A percentile compares a stretch with the other conserved stretches of the same genome.
phyloP scores from a whole-genome alignment of 92 coral and sea anemone genomes.

The Blastomussa wellsi region DNA sequence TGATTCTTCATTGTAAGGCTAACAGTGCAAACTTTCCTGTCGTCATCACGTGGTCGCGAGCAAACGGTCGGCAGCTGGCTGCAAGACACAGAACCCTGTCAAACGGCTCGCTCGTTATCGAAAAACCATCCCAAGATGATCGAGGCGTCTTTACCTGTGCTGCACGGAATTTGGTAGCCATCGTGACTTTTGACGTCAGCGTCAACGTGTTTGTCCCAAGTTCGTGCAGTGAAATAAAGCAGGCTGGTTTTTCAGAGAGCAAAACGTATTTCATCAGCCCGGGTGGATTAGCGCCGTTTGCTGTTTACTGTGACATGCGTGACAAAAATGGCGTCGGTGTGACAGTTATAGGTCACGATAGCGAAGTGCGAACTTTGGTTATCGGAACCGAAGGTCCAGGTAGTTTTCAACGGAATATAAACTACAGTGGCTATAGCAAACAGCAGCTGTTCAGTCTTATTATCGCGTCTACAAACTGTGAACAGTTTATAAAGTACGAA shows the following conservation, averaged over 20 bases:
- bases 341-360: conserved; percentile 55
- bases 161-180: conserved; percentile 24
- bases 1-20: conserved; percentile 38
- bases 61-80: background rate
- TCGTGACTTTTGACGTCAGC: background rate
- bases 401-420: conserved; percentile 1
- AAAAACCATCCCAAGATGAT: conserved; percentile 12
- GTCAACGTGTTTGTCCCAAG: background rate
- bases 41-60: conserved; percentile 27
- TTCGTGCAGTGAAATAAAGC: conserved; percentile 9
- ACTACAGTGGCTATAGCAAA: conserved; percentile 13
- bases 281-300: background rate
- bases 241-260: conserved; percentile 21
- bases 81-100: conserved; percentile 11
- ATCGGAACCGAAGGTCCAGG: background rate
- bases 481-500: conserved; percentile 42
- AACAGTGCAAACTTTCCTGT: conserved; percentile 33
- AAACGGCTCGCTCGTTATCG: conserved; percentile 20
- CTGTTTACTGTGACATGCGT: conserved; percentile 15
- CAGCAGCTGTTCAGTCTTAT: conserved; percentile 13
- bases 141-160: conserved; percentile 19
- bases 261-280: background rate
- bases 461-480: conserved; percentile 23
- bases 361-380: conserved; percentile 41
- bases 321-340: conserved; percentile 37